Base-by-base conservation (phyloP, 2,113 vertebrate species). In the Syngnathus typhle region DNA sequence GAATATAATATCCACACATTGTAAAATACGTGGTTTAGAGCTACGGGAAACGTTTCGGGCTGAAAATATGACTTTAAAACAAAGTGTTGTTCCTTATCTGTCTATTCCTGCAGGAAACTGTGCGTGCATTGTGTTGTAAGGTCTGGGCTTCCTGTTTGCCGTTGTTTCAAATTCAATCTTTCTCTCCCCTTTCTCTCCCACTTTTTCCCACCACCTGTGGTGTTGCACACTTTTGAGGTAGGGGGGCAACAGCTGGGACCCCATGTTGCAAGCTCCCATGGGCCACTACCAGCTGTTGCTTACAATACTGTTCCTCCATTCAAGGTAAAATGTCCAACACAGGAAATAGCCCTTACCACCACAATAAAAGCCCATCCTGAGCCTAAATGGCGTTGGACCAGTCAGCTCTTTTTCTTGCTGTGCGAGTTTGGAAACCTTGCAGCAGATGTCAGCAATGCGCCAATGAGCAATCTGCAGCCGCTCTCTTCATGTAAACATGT, bases 241-340 rank as follows among this genome's bases (percentile, higher is more conserved):
- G 69, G 67, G 69, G 58, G 77, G 67, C 80, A 86, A 90, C 88
- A 90, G 88, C 87, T 89, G 87, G 72, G 67, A 49, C 41, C 37
- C 67, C 71, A 37, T 39, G 65, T 49, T 56, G 67, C 80, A 60
- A 64, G 65, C 59, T 80, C 70, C 74, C 80, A 73, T 59, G 74
- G 68, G 71, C 79, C 80, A 71, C 77, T 84, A 10, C 79, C 87
- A 88, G 72, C 80, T 82, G 81, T 80, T 78, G 77, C 71, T 84
- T 80, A 87, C 81, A 85, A 79, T 76, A 74, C 77, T 75, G 85
- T 88, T 88, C 86, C 82, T 86, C 74, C 78, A 72, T 73, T 78
- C 88, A 90, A 90, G 88, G 88, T 86, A 87, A 32, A 88, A 85
- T 75, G 76, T 76, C 81, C 77, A 83, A 87, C 82, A 83, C 82